Percentiles rank a stretch among this genome's conserved stretches.
phyloP scores from a whole-genome alignment of 1,140 invertebrate species.

The Drosophila miranda region DNA sequence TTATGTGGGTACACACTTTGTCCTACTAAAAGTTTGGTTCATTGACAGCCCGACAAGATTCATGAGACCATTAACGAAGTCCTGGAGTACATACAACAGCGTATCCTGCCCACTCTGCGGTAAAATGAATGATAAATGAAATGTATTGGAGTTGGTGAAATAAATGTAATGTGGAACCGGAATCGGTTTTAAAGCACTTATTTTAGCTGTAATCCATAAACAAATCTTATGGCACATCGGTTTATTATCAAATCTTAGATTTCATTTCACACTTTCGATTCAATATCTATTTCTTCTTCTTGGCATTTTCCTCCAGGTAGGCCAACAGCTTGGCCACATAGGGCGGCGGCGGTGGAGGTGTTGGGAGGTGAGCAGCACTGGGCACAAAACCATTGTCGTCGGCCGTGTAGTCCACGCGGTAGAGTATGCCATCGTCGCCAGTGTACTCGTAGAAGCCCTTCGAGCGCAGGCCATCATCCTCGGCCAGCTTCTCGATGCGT shows the following conservation, averaged over 20 bases:
- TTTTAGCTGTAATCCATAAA: too few species aligned
- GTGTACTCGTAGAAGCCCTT: conserved; percentile 86
- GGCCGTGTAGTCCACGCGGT: conserved; percentile 89
- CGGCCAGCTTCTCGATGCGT: conserved; percentile 82
- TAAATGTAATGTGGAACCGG: too few species aligned
- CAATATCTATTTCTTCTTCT: conserved; percentile 27
- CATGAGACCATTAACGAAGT: conserved; percentile 65
- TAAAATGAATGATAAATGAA: not conserved
- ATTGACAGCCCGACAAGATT: conserved; percentile 37
- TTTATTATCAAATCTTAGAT: conserved; percentile 15
- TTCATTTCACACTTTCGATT: not conserved
- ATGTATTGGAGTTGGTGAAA: not conserved
- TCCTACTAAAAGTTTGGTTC: not conserved
- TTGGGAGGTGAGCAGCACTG: conserved; percentile 90
- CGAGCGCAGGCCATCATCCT: conserved; percentile 80
- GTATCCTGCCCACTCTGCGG: conserved; percentile 57
- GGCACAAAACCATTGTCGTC: conserved; percentile 93
- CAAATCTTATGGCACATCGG: conserved; percentile 3
- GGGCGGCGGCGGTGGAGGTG: conserved; percentile 74
- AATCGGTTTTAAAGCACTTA: too few species aligned
- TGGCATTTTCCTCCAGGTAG: conserved; percentile 60
- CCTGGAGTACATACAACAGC: conserved; percentile 70
- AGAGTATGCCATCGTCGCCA: conserved; percentile 76
- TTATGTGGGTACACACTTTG: too few species aligned
- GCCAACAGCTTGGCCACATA: conserved; percentile 66